Evolutionary conservation across 2,797 vertebrate species (phyloP).

Genomic region (Thaleichthys pacificus): DNA sequence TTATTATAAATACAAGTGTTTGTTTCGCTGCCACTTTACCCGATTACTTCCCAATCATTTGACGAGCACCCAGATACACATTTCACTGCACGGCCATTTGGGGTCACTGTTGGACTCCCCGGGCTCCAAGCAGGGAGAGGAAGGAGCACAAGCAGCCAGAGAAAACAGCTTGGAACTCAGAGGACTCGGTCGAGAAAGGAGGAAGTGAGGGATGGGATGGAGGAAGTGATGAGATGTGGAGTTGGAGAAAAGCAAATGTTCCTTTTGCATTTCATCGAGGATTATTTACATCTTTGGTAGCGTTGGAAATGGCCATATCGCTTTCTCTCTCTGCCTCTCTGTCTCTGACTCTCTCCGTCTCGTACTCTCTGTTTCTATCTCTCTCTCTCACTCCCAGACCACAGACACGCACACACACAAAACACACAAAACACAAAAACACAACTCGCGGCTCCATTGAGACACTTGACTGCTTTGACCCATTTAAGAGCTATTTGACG

Average conservation of each 20-base stretch:
- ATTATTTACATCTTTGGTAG: background rate
- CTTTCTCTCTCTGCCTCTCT: background rate
- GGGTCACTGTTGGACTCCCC: constrained; percentile 70
- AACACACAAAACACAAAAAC: constrained; percentile 19
- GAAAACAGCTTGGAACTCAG: too few relatives aligned
- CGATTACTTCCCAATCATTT: background rate
- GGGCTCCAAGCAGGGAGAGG: constrained; percentile 29
- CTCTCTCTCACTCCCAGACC: constrained; percentile 23
- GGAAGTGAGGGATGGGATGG: constrained; percentile 8
- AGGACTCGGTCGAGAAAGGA: too few relatives aligned
- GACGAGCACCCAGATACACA: constrained; percentile 24
- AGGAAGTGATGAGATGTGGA: constrained; percentile 1
- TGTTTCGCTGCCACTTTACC: background rate
- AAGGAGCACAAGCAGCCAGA: constrained; percentile 28
- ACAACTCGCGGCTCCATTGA: constrained; percentile 49
- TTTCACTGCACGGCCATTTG: constrained; percentile 61
- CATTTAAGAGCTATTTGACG: constrained; percentile 70
- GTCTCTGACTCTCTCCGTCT: constrained; percentile 21
- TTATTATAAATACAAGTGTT: background rate
- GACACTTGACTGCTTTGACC: constrained; percentile 75
- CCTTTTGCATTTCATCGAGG: constrained; percentile 33
- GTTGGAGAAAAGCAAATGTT: constrained; percentile 27
- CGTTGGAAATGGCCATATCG: constrained; percentile 8
- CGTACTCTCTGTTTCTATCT: constrained; percentile 15
- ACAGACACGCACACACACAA: constrained; percentile 33